phyloP scores from a whole-genome alignment of 23 tunicate species.

The Trididemnum nubilum region DNA sequence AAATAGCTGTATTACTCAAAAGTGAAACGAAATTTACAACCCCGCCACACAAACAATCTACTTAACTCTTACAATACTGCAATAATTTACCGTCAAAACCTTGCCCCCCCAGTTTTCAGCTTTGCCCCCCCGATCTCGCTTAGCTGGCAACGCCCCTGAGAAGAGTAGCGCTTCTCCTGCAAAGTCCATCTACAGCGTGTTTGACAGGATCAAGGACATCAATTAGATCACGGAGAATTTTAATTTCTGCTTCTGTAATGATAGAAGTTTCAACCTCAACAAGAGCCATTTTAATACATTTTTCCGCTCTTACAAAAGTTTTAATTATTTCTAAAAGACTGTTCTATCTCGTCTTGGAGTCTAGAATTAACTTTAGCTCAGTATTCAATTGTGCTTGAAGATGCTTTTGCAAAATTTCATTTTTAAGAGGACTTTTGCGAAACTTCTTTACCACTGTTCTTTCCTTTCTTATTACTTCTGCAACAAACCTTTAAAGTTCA shows the following conservation, averaged over 20 bases:
- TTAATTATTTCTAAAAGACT: conserved; percentile 58
- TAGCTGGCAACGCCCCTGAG: too few relatives aligned
- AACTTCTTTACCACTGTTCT: conserved; percentile 50
- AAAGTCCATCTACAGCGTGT: too few relatives aligned
- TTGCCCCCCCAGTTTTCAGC: too few relatives aligned
- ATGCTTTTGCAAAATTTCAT: conserved; percentile 69
- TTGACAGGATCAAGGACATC: conserved; percentile 40
- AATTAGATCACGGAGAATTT: conserved; percentile 39
- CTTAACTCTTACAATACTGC: too few relatives aligned
- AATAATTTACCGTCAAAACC: too few relatives aligned
- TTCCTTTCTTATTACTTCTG: conserved; percentile 53
- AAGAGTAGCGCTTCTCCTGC: too few relatives aligned
- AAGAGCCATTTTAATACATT: conserved; percentile 49
- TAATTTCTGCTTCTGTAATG: conserved; percentile 37
- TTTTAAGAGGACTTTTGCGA: conserved; percentile 57
- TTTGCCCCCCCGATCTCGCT: too few relatives aligned
- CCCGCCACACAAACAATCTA: too few relatives aligned
- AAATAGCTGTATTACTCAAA: too few relatives aligned
- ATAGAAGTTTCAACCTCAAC: conserved; percentile 47
- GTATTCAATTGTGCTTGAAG: conserved; percentile 50
- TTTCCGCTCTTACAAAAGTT: conserved; percentile 45
- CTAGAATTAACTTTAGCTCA: conserved; percentile 59
- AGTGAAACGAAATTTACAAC: too few relatives aligned
- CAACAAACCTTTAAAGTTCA: conserved; percentile 58
- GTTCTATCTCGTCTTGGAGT: conserved; percentile 62